Percentiles rank a stretch among this genome's conserved stretches.
Conservation (phyloP, 2,113 vertebrate genomes). For the Manacus vitellinus region DNA sequence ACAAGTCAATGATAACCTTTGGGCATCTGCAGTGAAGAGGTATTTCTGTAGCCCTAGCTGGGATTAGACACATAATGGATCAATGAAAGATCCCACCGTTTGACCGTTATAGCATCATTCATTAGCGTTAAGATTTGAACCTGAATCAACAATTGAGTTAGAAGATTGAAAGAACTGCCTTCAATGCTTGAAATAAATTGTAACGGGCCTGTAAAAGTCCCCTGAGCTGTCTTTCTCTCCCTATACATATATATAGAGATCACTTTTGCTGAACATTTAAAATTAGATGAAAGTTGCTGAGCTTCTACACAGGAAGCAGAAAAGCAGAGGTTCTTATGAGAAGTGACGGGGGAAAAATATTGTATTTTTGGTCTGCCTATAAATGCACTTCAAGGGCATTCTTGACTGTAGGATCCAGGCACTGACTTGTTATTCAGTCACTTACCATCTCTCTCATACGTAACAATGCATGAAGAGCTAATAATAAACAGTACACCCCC, state of each 20-base stretch:
- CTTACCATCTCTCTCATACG: not conserved
- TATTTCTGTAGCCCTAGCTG: slow-evolving; percentile 28
- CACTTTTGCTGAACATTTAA: slow-evolving; percentile 4
- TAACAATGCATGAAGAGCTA: slow-evolving; percentile 40
- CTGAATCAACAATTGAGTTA: slow-evolving; percentile 39
- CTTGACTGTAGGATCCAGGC: not conserved
- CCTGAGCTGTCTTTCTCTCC: slow-evolving; percentile 24
- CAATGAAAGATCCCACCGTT: not conserved
- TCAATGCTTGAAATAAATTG: slow-evolving; percentile 8
- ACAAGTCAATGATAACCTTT: slow-evolving; percentile 34
- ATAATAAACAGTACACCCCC: slow-evolving; percentile 14
- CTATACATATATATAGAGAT: not conserved
- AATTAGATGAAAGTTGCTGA: slow-evolving; percentile 41
- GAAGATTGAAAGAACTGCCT: slow-evolving; percentile 3
- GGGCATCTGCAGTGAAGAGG: slow-evolving; percentile 20
- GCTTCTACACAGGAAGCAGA: not conserved
- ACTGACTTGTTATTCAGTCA: slow-evolving; percentile 22
- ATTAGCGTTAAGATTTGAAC: slow-evolving; percentile 35
- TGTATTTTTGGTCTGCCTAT: not conserved
- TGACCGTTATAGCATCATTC: not conserved
- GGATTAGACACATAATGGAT: slow-evolving; percentile 47
- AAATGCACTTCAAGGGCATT: slow-evolving; percentile 1
- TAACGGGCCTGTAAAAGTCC: not conserved
- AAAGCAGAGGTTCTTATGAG: slow-evolving; percentile 9
- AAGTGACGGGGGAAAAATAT: not conserved